Percentiles rank a stretch among this genome's conserved stretches.
These are phyloP conservation scores for Tragelaphus buxtoni DNA, from an alignment of 2,113 vertebrate species.

Conservation along the genomic window DNA sequence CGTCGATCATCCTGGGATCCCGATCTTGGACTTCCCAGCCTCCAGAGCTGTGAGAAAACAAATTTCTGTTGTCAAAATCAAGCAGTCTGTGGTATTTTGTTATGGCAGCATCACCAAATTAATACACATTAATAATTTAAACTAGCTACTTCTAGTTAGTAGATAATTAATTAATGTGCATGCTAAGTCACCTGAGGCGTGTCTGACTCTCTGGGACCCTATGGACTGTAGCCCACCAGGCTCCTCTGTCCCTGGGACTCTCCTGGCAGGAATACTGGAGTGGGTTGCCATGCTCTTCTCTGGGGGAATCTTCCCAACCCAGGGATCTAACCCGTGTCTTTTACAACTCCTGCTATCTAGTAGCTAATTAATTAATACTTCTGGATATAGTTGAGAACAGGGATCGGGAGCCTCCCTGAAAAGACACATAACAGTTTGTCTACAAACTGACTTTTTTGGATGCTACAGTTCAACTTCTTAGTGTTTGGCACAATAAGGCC, in stretches of 20 bases:
- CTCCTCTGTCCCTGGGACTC: background rate
- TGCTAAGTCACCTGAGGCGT: background rate
- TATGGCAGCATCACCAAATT: background rate
- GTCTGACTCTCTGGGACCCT: background rate
- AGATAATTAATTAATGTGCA: background rate
- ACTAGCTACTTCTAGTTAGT: background rate
- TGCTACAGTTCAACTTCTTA: background rate
- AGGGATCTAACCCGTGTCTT: background rate
- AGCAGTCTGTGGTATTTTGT: background rate
- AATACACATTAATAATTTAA: background rate
- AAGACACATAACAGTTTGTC: background rate
- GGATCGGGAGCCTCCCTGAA: background rate
- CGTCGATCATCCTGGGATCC: background rate
- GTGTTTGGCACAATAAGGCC: background rate
- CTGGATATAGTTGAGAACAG: background rate
- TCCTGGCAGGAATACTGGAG: background rate
- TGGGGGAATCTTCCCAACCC: background rate
- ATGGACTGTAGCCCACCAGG: background rate
- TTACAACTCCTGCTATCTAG: background rate
- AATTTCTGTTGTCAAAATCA: background rate
- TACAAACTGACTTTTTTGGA: background rate
- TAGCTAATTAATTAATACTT: background rate
- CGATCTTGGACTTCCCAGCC: background rate
- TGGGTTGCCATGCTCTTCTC: background rate
- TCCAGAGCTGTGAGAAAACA: background rate